These are phyloP conservation scores for Oreochromis tanganicae DNA, from an alignment of 2,113 vertebrate genomes.

Conservation along the genomic window DNA sequence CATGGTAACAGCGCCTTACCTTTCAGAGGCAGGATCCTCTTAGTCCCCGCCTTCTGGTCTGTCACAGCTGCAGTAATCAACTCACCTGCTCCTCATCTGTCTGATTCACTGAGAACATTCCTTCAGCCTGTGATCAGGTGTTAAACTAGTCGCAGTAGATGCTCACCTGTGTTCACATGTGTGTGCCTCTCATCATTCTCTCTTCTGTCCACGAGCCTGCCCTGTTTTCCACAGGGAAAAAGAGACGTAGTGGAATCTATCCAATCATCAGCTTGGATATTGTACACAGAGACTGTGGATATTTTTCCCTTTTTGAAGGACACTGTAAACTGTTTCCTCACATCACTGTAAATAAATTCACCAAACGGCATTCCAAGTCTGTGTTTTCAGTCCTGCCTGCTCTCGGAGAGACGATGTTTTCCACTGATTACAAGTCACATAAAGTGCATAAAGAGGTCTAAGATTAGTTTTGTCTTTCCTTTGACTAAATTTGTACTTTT, in stretches of 20 bases:
- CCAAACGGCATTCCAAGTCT: not conserved
- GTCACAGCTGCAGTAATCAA: fast-evolving
- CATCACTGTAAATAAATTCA: not conserved
- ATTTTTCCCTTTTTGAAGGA: not conserved
- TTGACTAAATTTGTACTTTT: not conserved
- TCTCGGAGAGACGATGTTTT: not conserved
- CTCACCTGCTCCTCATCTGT: not conserved
- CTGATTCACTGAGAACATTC: not conserved
- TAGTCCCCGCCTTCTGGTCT: fast-evolving
- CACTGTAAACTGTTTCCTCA: not conserved
- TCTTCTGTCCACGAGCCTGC: not conserved
- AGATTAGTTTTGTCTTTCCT: not conserved
- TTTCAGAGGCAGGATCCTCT: not conserved
- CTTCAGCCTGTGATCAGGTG: not conserved
- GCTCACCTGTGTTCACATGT: fast-evolving
- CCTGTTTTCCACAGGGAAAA: not conserved
- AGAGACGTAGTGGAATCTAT: not conserved
- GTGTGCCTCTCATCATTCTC: not conserved
- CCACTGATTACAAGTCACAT: not conserved
- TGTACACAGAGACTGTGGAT: not conserved
- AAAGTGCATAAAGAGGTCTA: not conserved
- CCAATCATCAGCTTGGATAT: not conserved
- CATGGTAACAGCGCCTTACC: not conserved
- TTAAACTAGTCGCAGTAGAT: not conserved
- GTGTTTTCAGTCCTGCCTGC: not conserved